phyloP scores from a whole-genome alignment of 2,797 vertebrate genomes.

The Acrossocheilus fasciatus region DNA sequence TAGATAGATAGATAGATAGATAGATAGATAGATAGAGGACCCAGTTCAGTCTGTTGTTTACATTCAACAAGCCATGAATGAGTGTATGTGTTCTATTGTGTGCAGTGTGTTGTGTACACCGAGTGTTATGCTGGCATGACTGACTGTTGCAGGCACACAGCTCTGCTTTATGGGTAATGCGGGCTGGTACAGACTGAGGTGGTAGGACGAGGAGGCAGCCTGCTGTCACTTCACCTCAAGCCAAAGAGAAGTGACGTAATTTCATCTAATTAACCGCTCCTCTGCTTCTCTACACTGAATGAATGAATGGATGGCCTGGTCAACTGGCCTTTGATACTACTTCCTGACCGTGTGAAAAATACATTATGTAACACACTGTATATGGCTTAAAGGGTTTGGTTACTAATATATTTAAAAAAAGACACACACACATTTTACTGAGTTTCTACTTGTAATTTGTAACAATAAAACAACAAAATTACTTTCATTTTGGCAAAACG shows the following conservation, averaged over 20 bases:
- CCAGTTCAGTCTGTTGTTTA: conserved; percentile 19
- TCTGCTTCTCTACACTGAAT: background rate
- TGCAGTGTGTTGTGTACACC: conserved; percentile 25
- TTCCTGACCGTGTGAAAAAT: background rate
- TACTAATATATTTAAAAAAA: background rate
- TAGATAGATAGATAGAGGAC: background rate
- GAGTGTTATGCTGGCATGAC: conserved; percentile 15
- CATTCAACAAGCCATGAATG: conserved; percentile 14
- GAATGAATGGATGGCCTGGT: background rate
- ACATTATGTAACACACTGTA: background rate
- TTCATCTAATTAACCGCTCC: conserved; percentile 47
- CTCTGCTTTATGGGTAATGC: background rate
- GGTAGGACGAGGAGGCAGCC: conserved; percentile 21
- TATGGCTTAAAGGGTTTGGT: background rate
- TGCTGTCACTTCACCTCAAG: conserved; percentile 45
- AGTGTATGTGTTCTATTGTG: background rate
- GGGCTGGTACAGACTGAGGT: conserved; percentile 23
- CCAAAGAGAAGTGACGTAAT: conserved; percentile 20
- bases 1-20: background rate
- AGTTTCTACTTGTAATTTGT: background rate
- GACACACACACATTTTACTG: background rate
- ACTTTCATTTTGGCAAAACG: too few relatives aligned
- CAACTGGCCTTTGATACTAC: background rate
- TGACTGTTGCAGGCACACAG: background rate
- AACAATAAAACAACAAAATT: background rate